A percentile compares a stretch with the other conserved stretches of the same genome.
phyloP scores from a whole-genome alignment of 2,797 vertebrate genomes.

The Pangasius krempfi region DNA sequence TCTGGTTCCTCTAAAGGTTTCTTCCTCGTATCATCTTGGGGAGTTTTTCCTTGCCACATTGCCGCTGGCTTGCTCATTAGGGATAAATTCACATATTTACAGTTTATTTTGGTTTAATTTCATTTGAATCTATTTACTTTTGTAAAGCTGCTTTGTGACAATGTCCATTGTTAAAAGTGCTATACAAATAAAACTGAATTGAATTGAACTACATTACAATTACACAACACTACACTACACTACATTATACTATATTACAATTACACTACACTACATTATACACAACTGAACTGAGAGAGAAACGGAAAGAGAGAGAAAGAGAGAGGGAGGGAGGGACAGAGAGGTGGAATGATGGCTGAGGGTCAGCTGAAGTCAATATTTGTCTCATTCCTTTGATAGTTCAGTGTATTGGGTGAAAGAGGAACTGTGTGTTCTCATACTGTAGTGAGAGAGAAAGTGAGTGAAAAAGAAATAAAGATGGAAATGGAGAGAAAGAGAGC shows the following conservation, averaged over 20 bases:
- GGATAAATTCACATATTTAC: no score
- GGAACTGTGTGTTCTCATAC: not conserved
- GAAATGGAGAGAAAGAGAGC: not conserved
- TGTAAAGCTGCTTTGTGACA: no score
- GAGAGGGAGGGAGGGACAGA: conserved; percentile 8
- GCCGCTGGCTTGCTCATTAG: no score
- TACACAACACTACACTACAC: not conserved
- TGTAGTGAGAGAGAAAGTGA: not conserved
- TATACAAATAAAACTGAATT: no score
- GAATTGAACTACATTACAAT: no score
- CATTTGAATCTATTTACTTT: no score
- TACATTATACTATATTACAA: not conserved
- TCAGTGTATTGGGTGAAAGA: conserved; percentile 4
- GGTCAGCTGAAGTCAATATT: conserved; percentile 10
- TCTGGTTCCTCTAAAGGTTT: no score
- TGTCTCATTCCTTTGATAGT: not conserved
- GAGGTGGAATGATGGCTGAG: not conserved
- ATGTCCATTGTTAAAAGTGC: no score
- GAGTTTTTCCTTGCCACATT: no score
- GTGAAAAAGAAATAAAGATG: not conserved
- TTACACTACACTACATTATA: not conserved
- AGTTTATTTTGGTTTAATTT: no score
- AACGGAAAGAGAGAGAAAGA: not conserved
- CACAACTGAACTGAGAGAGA: not conserved
- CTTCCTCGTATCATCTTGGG: no score